Evolutionary conservation across 2,888 invertebrate genomes (phyloP).

Genomic region (Tuta absoluta): DNA sequence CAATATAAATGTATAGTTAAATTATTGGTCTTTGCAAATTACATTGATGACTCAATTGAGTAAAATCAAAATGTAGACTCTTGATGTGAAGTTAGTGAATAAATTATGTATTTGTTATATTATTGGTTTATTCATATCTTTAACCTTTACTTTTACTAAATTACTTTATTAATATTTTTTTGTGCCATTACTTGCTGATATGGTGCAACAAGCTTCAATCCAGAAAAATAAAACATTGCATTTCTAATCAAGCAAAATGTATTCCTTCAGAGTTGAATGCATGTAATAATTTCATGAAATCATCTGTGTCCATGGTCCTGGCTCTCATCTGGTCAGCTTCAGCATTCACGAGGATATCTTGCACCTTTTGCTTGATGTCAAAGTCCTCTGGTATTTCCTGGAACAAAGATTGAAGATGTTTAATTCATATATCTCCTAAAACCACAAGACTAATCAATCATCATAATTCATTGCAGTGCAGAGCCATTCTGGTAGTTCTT

Average conservation of each 20-base stretch:
- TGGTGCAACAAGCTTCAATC: background rate
- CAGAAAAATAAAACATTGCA: conserved; percentile 9
- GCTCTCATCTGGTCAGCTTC: conserved; percentile 90
- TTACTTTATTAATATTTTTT: no score
- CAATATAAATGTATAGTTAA: conserved; percentile 55
- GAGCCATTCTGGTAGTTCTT: no score
- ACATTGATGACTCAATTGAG: conserved; percentile 17
- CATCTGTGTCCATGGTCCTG: conserved; percentile 97
- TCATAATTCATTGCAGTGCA: no score
- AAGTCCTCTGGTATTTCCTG: conserved; percentile 89
- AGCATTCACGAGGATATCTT: conserved; percentile 85
- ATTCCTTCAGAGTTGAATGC: conserved; percentile 96
- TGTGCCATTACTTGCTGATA: background rate
- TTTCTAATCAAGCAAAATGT: conserved; percentile 87
- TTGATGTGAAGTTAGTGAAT: conserved; percentile 15
- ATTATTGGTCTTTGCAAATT: background rate
- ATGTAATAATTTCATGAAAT: conserved; percentile 93
- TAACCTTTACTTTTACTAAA: no score
- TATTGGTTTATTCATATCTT: background rate
- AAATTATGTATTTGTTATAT: conserved; percentile 19
- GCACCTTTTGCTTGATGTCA: conserved; percentile 90
- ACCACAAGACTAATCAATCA: no score
- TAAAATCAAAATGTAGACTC: conserved; percentile 1
- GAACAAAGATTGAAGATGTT: background rate
- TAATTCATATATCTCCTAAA: no score